Evolutionary conservation across 2,888 invertebrate genomes (phyloP).

Genomic region (Napeogenes inachia): DNA sequence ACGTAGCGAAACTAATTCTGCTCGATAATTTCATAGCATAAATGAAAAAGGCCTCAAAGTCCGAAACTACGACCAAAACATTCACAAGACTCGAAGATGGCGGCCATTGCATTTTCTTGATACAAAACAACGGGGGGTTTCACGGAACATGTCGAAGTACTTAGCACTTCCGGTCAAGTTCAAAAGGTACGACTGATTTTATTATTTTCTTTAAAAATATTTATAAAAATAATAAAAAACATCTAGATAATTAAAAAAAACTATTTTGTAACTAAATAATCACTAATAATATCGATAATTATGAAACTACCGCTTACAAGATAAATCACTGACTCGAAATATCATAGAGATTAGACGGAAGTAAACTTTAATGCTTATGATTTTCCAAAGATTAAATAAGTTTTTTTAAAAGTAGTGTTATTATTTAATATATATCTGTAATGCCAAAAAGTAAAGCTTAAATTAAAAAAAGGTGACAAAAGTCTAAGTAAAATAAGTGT

Average conservation of each 20-base stretch:
- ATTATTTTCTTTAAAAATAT: background rate
- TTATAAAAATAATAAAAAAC: background rate
- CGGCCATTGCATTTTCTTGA: slow-evolving; percentile 89
- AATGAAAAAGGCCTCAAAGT: slow-evolving; percentile 67
- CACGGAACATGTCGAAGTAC: slow-evolving; percentile 68
- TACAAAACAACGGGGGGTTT: slow-evolving; percentile 82
- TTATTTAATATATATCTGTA: background rate
- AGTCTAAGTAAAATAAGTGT: too few species aligned
- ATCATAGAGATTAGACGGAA: slow-evolving; percentile 1
- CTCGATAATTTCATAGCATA: slow-evolving; percentile 71
- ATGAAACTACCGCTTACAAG: background rate
- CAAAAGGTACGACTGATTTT: background rate
- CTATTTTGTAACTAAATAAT: background rate
- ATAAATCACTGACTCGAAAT: background rate
- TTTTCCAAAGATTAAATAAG: background rate
- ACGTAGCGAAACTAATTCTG: slow-evolving; percentile 64
- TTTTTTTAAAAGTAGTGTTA: background rate
- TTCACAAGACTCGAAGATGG: slow-evolving; percentile 90
- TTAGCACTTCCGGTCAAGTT: slow-evolving; percentile 58
- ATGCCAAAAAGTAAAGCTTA: background rate
- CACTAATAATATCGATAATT: background rate
- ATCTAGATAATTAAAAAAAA: background rate
- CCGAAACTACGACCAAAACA: slow-evolving; percentile 82
- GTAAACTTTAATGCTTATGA: background rate
- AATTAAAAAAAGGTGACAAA: background rate